Conservation (phyloP, 2,888 invertebrate species). For the Heterodera filipjevi region DNA sequence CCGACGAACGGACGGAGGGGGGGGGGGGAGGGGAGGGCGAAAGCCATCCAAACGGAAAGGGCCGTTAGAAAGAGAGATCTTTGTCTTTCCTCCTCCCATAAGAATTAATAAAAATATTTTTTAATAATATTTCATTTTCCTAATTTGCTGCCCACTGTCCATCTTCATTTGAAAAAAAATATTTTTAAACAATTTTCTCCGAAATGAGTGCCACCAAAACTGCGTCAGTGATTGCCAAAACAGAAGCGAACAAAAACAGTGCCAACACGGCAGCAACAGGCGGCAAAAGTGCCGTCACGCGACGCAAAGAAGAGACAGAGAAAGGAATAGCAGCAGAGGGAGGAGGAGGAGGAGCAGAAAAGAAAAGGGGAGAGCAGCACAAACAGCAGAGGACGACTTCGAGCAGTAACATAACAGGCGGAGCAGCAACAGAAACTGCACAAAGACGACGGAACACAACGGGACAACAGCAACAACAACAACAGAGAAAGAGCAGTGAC, state of each 20-base stretch:
- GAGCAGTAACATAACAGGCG: conserved; percentile 18
- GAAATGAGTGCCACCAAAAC: conserved; percentile 7
- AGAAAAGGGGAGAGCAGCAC: conserved; percentile 11
- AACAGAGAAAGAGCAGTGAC: too few relatives aligned
- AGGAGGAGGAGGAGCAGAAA: neutral
- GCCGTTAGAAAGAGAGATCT: too few relatives aligned
- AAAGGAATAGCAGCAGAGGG: conserved; percentile 9
- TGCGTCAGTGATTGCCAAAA: neutral
- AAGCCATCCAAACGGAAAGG: too few relatives aligned
- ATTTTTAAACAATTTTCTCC: too few relatives aligned
- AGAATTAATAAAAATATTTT: too few relatives aligned
- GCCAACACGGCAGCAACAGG: neutral
- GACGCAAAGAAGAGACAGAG: conserved; percentile 1
- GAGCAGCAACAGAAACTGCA: too few relatives aligned
- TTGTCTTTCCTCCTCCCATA: too few relatives aligned
- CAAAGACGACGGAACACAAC: too few relatives aligned
- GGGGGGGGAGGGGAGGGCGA: neutral
- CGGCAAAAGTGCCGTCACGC: conserved; percentile 6
- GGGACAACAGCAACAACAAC: too few relatives aligned
- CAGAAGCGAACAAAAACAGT: conserved; percentile 2
- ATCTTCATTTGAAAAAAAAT: neutral
- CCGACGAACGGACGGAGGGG: neutral
- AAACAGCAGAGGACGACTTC: neutral
- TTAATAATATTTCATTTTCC: too few relatives aligned
- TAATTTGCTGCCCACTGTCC: too few relatives aligned